Base-by-base conservation (phyloP, 2,888 invertebrate species). In the Drosophila paramelanica region DNA sequence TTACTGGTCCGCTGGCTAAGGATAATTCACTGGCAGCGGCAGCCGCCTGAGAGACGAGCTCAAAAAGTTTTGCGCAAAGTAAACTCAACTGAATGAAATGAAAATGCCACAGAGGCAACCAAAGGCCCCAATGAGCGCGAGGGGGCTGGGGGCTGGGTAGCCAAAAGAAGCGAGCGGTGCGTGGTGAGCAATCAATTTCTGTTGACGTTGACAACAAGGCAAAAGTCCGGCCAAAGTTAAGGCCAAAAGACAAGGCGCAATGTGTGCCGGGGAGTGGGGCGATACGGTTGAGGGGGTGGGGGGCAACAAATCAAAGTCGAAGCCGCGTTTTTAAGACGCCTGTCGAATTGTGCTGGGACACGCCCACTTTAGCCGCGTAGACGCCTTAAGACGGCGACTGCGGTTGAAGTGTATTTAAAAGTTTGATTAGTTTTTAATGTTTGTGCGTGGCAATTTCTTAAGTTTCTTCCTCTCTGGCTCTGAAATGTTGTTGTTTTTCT, bases 371-470 rank as follows among this genome's bases (percentile, higher is more conserved):
- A 69, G 13, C 13, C 11, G 33, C 33, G 11, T 33, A 33, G 11
- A 33, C 33, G 33, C 31, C 31, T 31, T 31, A 31, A 31, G 31
- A 31, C 33, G 45, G 50, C 66, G 58, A 66, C 81, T 89, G 85
- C 74, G 89, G 88, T 82, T 89, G 89, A 89, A 89, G 81, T 89
- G 85, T 89, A 89, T 85, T 88, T 89, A 89, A 85, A 85, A 85
- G 88, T 85, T 89, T 89, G 89, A 85, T 85, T 85, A 85, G 85
- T 85, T 89, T 85, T 88, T 85, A 89, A 85, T 89, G 83, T 86
- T 89, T 83, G 81, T 64, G 55, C 36, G 42, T 62, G 62, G 69
- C 72, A 68, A 77, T 69, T 69, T 83, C 57, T 66, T 53, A 62
- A 57, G 67, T 71, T 58, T 41, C 43, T 36, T 20, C 27, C 17